Conservation (phyloP, 2,113 vertebrate species). For the Solea senegalensis region DNA sequence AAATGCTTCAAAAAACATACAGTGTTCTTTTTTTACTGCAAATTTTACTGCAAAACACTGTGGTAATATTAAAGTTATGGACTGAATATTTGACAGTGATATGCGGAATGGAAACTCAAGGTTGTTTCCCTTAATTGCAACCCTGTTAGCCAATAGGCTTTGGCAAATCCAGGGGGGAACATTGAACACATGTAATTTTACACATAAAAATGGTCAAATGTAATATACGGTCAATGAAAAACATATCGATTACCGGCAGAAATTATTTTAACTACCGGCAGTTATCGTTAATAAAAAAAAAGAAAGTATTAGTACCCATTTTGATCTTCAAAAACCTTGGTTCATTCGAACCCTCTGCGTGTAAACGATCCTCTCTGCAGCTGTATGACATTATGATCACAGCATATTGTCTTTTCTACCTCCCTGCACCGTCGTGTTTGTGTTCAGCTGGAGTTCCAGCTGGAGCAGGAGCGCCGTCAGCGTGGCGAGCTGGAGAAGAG, state of each 20-base stretch:
- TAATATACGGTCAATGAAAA: conserved; percentile 19
- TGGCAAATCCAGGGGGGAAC: conserved; percentile 20
- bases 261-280: conserved; percentile 12
- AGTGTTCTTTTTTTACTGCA: too few species aligned
- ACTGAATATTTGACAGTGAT: conserved; percentile 25
- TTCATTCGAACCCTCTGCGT: neutral
- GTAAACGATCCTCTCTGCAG: neutral
- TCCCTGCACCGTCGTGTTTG: neutral
- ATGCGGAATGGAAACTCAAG: conserved; percentile 41
- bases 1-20: too few species aligned
- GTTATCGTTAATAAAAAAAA: neutral
- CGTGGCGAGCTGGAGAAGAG: conserved; percentile 75
- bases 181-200: conserved; percentile 35
- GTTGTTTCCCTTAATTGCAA: conserved; percentile 44
- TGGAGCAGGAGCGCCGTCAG: conserved; percentile 77
- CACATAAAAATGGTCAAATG: conserved; percentile 8
- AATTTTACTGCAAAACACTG: too few species aligned
- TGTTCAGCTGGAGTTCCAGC: conserved; percentile 76
- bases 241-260: conserved; percentile 1
- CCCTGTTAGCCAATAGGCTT: conserved; percentile 40
- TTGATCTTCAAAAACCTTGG: neutral
- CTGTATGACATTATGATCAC: neutral
- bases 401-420: neutral
- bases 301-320: neutral
- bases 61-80: too few species aligned